Evolutionary conservation across 2,797 vertebrate species (phyloP).

Genomic region (Hydrocynus forskahlii): DNA sequence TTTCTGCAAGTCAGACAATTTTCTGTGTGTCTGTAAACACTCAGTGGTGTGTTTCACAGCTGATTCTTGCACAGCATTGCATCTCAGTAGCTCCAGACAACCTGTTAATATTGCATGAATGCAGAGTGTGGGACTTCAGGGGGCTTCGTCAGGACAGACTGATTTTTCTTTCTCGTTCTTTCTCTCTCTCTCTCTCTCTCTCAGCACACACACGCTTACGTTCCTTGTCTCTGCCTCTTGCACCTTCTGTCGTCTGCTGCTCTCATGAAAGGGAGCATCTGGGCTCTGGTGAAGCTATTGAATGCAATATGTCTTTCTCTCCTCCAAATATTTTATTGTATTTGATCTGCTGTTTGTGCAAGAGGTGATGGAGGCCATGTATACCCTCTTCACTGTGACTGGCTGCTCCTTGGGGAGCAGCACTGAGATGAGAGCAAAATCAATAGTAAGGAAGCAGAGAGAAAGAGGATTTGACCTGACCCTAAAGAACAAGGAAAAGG

Average conservation of each 20-base stretch:
- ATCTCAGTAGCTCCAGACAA: slow-evolving; percentile 17
- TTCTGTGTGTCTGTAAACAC: slow-evolving; percentile 64
- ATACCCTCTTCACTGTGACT: slow-evolving; percentile 29
- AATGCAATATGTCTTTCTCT: slow-evolving; percentile 21
- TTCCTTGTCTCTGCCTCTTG: neutral
- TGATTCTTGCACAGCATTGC: slow-evolving; percentile 51
- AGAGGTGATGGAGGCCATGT: slow-evolving; percentile 31
- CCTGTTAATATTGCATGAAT: slow-evolving; percentile 46
- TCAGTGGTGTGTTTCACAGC: slow-evolving; percentile 33
- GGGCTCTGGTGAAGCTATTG: neutral
- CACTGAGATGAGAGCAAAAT: slow-evolving; percentile 72
- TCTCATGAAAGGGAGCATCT: slow-evolving; percentile 20
- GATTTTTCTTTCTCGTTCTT: neutral
- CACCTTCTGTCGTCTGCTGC: neutral
- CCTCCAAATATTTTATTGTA: slow-evolving; percentile 13
- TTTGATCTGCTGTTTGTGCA: slow-evolving; percentile 24
- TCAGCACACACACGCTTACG: neutral
- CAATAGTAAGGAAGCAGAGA: slow-evolving; percentile 68
- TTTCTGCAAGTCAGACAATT: slow-evolving; percentile 8
- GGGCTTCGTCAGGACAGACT: neutral
- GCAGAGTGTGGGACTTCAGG: slow-evolving; percentile 15
- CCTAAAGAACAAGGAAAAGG: slow-evolving; percentile 22
- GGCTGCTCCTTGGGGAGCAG: slow-evolving; percentile 52
- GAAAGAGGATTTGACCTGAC: slow-evolving; percentile 64
- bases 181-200: neutral